Evolutionary conservation across 1,140 invertebrate species (phyloP).

Genomic region (Cydia pomonella): DNA sequence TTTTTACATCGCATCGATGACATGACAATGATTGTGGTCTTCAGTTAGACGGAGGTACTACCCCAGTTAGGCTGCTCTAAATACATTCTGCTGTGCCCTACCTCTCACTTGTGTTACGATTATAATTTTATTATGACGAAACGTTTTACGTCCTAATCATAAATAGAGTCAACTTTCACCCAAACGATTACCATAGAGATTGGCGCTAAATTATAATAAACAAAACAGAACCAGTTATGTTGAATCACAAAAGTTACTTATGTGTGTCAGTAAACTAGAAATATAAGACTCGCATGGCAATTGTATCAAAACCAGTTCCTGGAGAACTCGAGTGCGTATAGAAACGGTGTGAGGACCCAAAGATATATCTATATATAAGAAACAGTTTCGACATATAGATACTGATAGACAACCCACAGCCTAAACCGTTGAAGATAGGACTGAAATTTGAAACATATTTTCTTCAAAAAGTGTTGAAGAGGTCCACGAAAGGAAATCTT

Average conservation of each 20-base stretch:
- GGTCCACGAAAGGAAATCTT: too few species aligned
- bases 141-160: background rate
- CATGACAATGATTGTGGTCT: too few species aligned
- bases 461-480: too few species aligned
- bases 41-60: background rate
- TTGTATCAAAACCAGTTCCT: constrained; percentile 37
- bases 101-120: background rate
- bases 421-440: too few species aligned
- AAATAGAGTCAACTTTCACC: constrained; percentile 24
- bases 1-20: too few species aligned
- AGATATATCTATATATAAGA: background rate
- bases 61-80: background rate
- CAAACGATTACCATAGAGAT: constrained; percentile 22
- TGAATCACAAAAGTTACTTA: constrained; percentile 37
- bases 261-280: constrained; percentile 48
- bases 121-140: background rate
- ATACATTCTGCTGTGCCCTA: background rate
- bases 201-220: constrained; percentile 37
- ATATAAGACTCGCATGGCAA: constrained; percentile 40
- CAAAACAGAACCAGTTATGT: constrained; percentile 35
- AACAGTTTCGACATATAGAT: background rate
- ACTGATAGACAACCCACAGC: background rate
- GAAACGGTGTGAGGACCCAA: background rate
- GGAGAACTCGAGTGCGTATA: constrained; percentile 10
- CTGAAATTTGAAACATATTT: too few species aligned